Evolutionary conservation across 2,797 vertebrate species (phyloP).

Genomic region (Lepus oiostolus): DNA sequence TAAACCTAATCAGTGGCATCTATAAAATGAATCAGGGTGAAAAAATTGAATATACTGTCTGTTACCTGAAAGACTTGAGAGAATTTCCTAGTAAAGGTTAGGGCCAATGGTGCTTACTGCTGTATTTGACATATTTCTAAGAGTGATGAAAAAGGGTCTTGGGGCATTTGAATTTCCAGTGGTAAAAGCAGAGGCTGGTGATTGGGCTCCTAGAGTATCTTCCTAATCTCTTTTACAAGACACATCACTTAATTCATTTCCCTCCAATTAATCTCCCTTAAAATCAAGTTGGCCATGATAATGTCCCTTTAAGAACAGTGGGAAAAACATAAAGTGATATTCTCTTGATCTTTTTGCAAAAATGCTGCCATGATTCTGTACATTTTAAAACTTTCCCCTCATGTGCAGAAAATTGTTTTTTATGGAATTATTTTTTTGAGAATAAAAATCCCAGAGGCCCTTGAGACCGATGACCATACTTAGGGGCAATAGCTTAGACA

Average conservation of each 20-base stretch:
- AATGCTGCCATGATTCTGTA: not conserved
- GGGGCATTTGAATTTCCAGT: not conserved
- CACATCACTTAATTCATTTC: not conserved
- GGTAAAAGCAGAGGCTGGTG: not conserved
- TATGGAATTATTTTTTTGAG: not conserved
- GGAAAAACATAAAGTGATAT: not conserved
- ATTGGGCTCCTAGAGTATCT: not conserved
- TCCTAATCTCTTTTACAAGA: not conserved
- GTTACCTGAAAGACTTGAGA: conserved; percentile 1
- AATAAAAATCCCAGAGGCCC: not conserved
- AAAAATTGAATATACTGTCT: not conserved
- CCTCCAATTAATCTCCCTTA: not conserved
- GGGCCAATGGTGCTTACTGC: not conserved
- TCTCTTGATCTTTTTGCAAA: conserved; percentile 38
- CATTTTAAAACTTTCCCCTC: not conserved
- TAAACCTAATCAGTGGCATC: not conserved
- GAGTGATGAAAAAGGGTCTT: not conserved
- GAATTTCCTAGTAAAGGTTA: not conserved
- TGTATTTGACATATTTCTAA: conserved; percentile 19
- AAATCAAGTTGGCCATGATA: not conserved
- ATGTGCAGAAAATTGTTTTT: conserved; percentile 41
- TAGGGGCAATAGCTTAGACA: conserved; percentile 70
- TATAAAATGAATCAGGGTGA: not conserved
- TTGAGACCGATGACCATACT: not conserved
- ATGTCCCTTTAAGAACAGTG: not conserved